Evolutionary conservation across 2,113 vertebrate species (phyloP).

Genomic region (Mohoua ochrocephala): DNA sequence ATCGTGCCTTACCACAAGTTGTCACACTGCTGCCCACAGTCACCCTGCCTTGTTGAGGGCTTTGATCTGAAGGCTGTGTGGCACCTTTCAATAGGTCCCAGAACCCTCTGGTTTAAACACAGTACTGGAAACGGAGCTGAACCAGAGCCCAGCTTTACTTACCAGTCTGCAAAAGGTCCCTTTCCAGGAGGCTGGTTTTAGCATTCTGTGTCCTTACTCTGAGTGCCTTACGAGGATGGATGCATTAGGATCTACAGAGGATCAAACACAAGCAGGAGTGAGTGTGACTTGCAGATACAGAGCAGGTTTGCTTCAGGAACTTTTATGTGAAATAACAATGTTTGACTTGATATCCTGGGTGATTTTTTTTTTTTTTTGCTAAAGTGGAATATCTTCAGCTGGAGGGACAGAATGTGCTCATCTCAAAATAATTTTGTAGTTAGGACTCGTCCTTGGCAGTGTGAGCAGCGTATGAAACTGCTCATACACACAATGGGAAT

Average conservation of each 20-base stretch:
- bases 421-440: background rate
- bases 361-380: background rate
- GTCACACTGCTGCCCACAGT: background rate
- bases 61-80: background rate
- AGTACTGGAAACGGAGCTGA: background rate
- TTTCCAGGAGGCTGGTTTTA: background rate
- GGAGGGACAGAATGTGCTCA: background rate
- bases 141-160: background rate
- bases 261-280: background rate
- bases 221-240: background rate
- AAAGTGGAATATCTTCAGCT: background rate
- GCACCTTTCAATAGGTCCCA: background rate
- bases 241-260: background rate
- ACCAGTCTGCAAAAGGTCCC: background rate
- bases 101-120: background rate
- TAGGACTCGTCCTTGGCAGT: background rate
- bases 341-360: background rate
- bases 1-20: background rate
- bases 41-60: background rate
- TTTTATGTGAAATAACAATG: background rate
- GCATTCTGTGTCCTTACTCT: background rate
- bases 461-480: background rate
- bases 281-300: background rate
- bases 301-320: background rate
- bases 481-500: background rate